Percentiles rank a stretch among this genome's conserved stretches.
These are phyloP conservation scores for Leuciscus idus DNA, from an alignment of 2,113 vertebrate species.

Conservation along the genomic window DNA sequence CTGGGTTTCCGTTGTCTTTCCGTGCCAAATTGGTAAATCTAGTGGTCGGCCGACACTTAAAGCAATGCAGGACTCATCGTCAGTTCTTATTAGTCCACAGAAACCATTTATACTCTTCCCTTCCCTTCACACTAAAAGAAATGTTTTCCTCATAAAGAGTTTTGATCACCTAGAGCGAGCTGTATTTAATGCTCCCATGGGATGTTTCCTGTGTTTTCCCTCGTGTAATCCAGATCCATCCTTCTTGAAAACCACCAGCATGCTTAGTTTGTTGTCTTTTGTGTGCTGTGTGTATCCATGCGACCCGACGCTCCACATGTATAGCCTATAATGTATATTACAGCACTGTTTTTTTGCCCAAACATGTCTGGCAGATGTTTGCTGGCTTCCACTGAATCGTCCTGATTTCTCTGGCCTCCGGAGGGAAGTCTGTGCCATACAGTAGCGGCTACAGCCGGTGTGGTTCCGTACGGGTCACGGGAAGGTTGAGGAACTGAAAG, in stretches of 20 bases:
- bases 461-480: conserved; percentile 72
- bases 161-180: conserved; percentile 43
- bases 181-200: conserved; percentile 27
- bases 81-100: conserved; percentile 42
- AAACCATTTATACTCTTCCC: conserved; percentile 36
- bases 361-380: conserved; percentile 78
- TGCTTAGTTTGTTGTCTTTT: conserved; percentile 66
- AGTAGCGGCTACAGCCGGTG: conserved; percentile 68
- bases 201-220: conserved; percentile 36
- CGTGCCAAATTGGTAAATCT: conserved; percentile 8
- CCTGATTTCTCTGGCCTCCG: conserved; percentile 69
- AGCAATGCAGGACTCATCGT: not conserved
- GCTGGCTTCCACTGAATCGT: conserved; percentile 67
- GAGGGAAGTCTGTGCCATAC: conserved; percentile 75
- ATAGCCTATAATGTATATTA: conserved; percentile 54
- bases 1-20: conserved; percentile 57
- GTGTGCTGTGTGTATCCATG: conserved; percentile 64
- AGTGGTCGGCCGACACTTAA: conserved; percentile 4
- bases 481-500: conserved; percentile 38
- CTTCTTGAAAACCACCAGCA: conserved; percentile 50
- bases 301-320: conserved; percentile 48
- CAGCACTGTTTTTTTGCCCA: conserved; percentile 65
- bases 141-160: conserved; percentile 43
- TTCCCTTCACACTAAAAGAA: conserved; percentile 40
- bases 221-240: conserved; percentile 49